Conservation (phyloP, 2,888 invertebrate genomes). For the Phalera bucephala region DNA sequence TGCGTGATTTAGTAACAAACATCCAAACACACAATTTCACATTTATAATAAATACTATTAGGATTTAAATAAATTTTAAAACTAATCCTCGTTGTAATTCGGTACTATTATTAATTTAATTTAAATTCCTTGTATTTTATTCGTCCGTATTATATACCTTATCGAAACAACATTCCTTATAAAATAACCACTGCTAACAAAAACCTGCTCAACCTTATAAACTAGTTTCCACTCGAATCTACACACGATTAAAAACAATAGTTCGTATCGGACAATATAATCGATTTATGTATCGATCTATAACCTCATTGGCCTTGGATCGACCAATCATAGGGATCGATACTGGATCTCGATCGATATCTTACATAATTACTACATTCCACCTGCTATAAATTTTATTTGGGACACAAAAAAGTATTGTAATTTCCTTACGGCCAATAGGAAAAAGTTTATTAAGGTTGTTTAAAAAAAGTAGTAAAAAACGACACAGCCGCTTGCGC, state of each 20-base stretch:
- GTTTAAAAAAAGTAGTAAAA: constrained; percentile 59
- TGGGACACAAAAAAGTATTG: constrained; percentile 53
- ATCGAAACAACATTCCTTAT: too few relatives aligned
- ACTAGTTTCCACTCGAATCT: constrained; percentile 41
- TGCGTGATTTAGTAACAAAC: too few relatives aligned
- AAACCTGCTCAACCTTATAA: constrained; percentile 42
- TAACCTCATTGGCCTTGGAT: constrained; percentile 47
- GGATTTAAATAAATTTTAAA: too few relatives aligned
- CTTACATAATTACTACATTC: constrained; percentile 51
- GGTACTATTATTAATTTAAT: too few relatives aligned
- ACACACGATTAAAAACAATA: constrained; percentile 14
- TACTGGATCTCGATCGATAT: constrained; percentile 46
- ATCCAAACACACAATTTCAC: too few relatives aligned
- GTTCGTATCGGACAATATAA: constrained; percentile 23
- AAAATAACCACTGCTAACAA: constrained; percentile 32
- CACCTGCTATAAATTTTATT: constrained; percentile 80
- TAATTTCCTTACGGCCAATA: constrained; percentile 75
- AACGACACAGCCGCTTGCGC: constrained; percentile 49
- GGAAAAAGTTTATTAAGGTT: constrained; percentile 75
- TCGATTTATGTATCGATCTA: constrained; percentile 40
- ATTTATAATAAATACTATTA: too few relatives aligned
- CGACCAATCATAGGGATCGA: constrained; percentile 39
- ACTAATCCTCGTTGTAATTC: too few relatives aligned
- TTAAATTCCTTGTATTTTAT: too few relatives aligned
- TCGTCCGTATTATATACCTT: too few relatives aligned